Base-by-base conservation (phyloP, 1,140 invertebrate species). In the Amphibalanus amphitrite region DNA sequence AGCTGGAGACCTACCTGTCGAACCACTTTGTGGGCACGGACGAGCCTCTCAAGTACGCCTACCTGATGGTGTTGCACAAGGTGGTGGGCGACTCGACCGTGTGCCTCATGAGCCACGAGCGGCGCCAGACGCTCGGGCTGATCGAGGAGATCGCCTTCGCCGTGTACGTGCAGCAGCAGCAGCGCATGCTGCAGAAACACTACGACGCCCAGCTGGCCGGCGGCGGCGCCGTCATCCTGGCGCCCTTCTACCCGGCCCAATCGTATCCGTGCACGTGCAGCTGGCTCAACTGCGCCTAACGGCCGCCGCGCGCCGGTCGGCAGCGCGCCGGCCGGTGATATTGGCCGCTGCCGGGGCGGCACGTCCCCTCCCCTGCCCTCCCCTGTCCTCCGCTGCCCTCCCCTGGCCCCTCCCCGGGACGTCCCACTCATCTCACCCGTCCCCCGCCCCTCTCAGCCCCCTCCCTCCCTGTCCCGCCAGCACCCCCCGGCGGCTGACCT, bases 61-160 rank as follows among this genome's bases (percentile, higher is more conserved):
- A 97, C 84, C 87, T 98, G 80, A 90, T 91, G 82, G 86, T 93
- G 77, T 84, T 99, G 79, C 91, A 93, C 82, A 86, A 87, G 79
- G 96, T 98, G 29, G 95, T 99, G 40, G 92, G 95, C 77, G 93
- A 97, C 79, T 95, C 92, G 68, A 99, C 96, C 1, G 95, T 98
- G 17, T 99, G 97, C 81, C 84, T 98, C 74, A 98, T 98, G 96
- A 92, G 93, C 0, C 95, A 98, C 82, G 97, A 99, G 81, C 86
- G 95, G 76, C 87, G 95, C 72, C 94, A 97, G 83, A 97, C 95
- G 0, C 83, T 98, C 67, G 85, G 88, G 69, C 85, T 98, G 65
- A 98, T 98, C 78, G 90, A 95, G 77, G 88, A 88, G 77, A 83
- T 97, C 74, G 93, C 93, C 28, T 92, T 88, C 81, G 88, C 91